Base-by-base conservation (phyloP, 2,797 vertebrate species). In the Atherinosoma microstoma region DNA sequence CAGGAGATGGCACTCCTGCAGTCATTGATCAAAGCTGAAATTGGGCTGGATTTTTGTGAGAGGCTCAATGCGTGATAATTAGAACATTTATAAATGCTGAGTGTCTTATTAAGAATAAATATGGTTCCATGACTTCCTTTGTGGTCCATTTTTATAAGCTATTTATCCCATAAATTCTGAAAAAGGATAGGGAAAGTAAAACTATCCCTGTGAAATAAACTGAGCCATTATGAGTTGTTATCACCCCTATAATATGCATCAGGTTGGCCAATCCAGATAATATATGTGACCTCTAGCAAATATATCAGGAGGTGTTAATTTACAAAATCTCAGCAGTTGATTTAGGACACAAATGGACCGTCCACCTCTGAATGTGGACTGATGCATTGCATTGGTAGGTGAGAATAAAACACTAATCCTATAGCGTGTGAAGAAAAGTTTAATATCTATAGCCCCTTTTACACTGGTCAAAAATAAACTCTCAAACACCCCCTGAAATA, bases 1-100 rank as follows among this genome's bases (percentile, higher is more conserved):
- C 66, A 4, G 68, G 75, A 72, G 58, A 6, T 0, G 10, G 35
- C 22, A n/a, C 45, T 32, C 30, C 18, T 24, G 53, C 30, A 49
- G 56, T 13, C 53, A 1, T 32, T 15, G 58, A 63, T 47, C 47
- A 20, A n/a, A 36, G 29, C 35, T 51, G 40, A 78, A 69, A 78
- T 67, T 84, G 35, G 4, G 11, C 20, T 38, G 62, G 36, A 30
- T 49, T 45, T 73, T 27, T 49, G 24, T 1, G 51, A 57, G 51
- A 22, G 40, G 51, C 24, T 65, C 27, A 30, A 45, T 53, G 34
- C 32, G 30, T 16, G 32, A 64, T 34, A 11, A 61, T n/a, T 15
- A 64, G 15, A 59, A 32, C 30, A 12, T 24, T 22, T 58, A 11
- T 40, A 12, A 9, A 24, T 20, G 18, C 6, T 9, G 29, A 54